These are phyloP conservation scores for Spheniscus humboldti DNA, from an alignment of 2,797 vertebrate species.

Conservation along the genomic window DNA sequence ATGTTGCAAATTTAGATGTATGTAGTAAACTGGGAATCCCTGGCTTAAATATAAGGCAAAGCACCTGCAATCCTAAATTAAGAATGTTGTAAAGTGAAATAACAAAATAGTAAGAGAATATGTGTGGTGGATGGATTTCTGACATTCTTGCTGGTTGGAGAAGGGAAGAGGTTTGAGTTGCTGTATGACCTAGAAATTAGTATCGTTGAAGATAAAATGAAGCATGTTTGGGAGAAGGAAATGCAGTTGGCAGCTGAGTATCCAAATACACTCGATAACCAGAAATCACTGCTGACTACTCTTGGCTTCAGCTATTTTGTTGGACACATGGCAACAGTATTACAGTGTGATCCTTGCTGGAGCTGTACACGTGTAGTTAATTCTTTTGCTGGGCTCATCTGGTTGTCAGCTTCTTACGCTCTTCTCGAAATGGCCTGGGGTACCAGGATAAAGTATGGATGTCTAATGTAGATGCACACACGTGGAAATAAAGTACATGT, in stretches of 20 bases:
- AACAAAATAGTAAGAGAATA: background rate
- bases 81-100: background rate
- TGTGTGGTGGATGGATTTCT: background rate
- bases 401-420: background rate
- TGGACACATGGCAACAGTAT: background rate
- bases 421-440: background rate
- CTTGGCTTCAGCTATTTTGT: background rate
- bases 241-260: background rate
- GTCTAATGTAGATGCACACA: accelerated
- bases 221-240: background rate
- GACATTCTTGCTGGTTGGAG: background rate
- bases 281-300: background rate
- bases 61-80: background rate
- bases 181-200: background rate
- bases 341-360: background rate
- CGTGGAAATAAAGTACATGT: background rate
- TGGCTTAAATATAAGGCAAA: background rate
- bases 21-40: background rate
- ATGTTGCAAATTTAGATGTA: background rate
- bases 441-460: background rate
- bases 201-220: background rate
- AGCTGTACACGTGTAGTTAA: background rate
- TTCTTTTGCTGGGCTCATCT: background rate
- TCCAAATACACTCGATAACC: background rate
- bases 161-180: background rate